Evolutionary conservation across 2,797 vertebrate genomes (phyloP), one percentile per base, ranked within the genome.

Genomic region (Nyctibius grandis): DNA sequence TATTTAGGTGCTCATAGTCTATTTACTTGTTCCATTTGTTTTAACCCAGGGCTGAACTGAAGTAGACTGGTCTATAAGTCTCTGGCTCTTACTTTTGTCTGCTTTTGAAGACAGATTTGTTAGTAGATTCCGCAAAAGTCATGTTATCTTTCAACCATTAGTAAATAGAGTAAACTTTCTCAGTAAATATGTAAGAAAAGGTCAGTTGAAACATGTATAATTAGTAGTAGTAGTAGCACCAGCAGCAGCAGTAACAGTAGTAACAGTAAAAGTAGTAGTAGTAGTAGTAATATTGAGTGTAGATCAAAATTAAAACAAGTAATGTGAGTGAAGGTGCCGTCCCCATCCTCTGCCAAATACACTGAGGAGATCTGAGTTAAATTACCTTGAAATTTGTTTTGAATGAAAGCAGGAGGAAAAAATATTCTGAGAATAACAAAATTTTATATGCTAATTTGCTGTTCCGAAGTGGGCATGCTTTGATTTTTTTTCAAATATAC

Each of bases 151-250:
- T 81, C 15, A 48, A 72, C 3, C 4, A 48, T 74, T 80, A 38
- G 25, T 68, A 51, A 85, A 34, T 9, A 73, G 15, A 75, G 12
- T n/a, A 59, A 85, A 70, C 4, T 15, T 72, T 48, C 57, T 75
- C 23, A 72, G 11, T 60, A 88, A 79, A 80, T 47, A 59, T 40
- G 6, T 11, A 79, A 65, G 33, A 47, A 82, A 91, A 77, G 2
- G 2, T 79, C 25, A 57, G 23, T 18, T 0, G 2, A 87, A 91
- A 50, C 34, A 33, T 1, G 0, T 76, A 15, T 7, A 69, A 29
- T 56, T 44, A n/a, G 12, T n/a, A 74, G 1, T 2, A 50, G 6
- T 10, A 48, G 13, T 6, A 44, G 18, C 3, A 31, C 22, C 16
- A 51, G 18, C 11, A 63, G 44, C 1, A 86, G 47, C 3, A 54